Evolutionary conservation across 2,888 invertebrate genomes (phyloP).

Genomic region (Cabera pusaria): DNA sequence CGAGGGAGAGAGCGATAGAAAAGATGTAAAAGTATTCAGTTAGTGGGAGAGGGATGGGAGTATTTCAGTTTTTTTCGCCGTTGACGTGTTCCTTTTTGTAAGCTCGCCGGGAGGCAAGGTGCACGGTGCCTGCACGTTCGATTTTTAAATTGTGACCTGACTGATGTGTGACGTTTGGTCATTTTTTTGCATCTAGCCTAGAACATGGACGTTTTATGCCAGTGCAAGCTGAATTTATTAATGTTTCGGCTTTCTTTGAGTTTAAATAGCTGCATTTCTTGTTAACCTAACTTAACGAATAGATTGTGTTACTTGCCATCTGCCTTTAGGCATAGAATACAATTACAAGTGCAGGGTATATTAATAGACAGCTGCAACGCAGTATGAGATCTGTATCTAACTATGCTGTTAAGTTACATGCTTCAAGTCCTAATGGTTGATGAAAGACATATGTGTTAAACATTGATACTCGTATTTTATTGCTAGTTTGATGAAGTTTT

Average conservation of each 20-base stretch:
- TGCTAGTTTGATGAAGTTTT: too few relatives aligned
- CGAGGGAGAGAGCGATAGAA: conserved; percentile 40
- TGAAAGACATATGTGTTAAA: too few relatives aligned
- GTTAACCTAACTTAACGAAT: too few relatives aligned
- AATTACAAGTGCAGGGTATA: too few relatives aligned
- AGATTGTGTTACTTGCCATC: conserved; percentile 1
- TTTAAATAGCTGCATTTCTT: conserved; percentile 13
- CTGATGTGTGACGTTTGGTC: conserved; percentile 62
- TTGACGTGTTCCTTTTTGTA: conserved; percentile 66
- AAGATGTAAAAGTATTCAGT: conserved; percentile 22
- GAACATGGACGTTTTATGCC: conserved; percentile 7
- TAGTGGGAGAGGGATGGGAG: conserved; percentile 42
- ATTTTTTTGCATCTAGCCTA: conserved; percentile 12
- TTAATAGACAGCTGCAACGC: too few relatives aligned
- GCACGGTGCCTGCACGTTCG: conserved; percentile 54
- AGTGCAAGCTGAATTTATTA: conserved; percentile 11
- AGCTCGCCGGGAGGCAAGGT: conserved; percentile 79
- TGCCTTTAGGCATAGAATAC: conserved; percentile 1
- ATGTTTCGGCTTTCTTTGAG: conserved; percentile 26
- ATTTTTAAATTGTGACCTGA: conserved; percentile 70
- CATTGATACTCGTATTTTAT: too few relatives aligned
- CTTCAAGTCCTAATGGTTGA: too few relatives aligned
- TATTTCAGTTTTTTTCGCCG: conserved; percentile 54
- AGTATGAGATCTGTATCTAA: too few relatives aligned
- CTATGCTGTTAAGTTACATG: too few relatives aligned